phyloP scores from a whole-genome alignment of 2,888 invertebrate genomes.

The Ceramica pisi region DNA sequence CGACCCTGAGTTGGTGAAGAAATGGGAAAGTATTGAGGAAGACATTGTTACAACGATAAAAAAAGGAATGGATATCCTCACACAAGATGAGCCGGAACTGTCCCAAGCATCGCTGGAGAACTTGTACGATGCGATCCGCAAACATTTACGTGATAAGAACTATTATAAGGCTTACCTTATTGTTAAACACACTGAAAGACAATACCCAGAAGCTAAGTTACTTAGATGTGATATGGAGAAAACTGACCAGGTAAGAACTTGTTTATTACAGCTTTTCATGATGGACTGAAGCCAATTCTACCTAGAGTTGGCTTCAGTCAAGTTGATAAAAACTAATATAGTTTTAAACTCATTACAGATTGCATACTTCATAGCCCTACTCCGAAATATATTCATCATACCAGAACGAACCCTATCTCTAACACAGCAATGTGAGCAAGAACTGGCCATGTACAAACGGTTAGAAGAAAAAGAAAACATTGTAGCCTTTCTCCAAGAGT shows the following conservation, averaged over 20 bases:
- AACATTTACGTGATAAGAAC: slow-evolving; percentile 85
- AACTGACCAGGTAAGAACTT: slow-evolving; percentile 83
- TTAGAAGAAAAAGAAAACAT: slow-evolving; percentile 91
- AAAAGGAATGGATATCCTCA: slow-evolving; percentile 84
- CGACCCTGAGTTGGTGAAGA: slow-evolving; percentile 84
- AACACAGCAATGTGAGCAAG: slow-evolving; percentile 85
- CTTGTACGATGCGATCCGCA: slow-evolving; percentile 84
- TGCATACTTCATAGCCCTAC: slow-evolving; percentile 85
- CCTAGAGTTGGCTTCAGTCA: too few relatives aligned
- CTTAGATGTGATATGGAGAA: slow-evolving; percentile 87
- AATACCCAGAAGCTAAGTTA: slow-evolving; percentile 86
- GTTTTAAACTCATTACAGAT: slow-evolving; percentile 75
- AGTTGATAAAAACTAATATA: slow-evolving; percentile 1
- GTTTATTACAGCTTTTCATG: background rate
- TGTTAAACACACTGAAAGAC: slow-evolving; percentile 86
- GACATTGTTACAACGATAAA: slow-evolving; percentile 88
- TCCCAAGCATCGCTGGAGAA: slow-evolving; percentile 86
- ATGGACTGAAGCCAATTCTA: background rate
- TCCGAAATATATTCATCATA: slow-evolving; percentile 84
- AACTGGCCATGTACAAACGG: slow-evolving; percentile 87
- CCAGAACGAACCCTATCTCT: slow-evolving; percentile 80
- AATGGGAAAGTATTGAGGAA: slow-evolving; percentile 90
- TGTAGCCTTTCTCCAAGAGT: slow-evolving; percentile 94
- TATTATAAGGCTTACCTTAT: slow-evolving; percentile 89
- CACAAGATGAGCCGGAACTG: slow-evolving; percentile 86